A percentile compares a stretch with the other conserved stretches of the same genome.
These are phyloP conservation scores for Rhadina sibilatrix DNA, from an alignment of 2,113 vertebrate genomes.

Conservation along the genomic window DNA sequence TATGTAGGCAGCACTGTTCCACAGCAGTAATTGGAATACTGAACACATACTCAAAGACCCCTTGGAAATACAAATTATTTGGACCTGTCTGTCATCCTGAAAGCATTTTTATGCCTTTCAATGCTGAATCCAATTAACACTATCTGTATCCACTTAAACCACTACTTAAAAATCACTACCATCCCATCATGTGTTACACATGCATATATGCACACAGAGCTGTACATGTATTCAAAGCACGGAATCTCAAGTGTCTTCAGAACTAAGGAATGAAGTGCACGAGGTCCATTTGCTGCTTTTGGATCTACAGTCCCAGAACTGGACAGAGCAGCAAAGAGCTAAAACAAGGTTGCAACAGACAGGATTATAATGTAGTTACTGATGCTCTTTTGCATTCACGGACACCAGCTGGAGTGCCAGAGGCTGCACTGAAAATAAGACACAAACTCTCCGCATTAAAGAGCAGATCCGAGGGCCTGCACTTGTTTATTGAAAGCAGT, in stretches of 20 bases:
- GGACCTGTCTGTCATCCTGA: background rate
- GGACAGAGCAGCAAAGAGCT: background rate
- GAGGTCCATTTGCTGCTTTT: background rate
- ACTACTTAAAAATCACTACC: background rate
- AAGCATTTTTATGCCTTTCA: background rate
- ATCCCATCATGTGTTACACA: background rate
- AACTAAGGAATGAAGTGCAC: background rate
- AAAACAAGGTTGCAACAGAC: background rate
- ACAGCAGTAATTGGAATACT: background rate
- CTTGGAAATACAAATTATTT: background rate
- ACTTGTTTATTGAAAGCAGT: background rate
- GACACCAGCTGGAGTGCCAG: background rate
- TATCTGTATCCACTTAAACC: background rate
- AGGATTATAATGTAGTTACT: background rate
- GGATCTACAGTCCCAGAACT: background rate
- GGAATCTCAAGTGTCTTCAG: background rate
- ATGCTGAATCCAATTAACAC: background rate
- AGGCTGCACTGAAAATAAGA: background rate
- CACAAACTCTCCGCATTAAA: background rate
- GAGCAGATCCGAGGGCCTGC: background rate
- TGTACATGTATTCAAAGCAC: background rate
- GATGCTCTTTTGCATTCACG: background rate
- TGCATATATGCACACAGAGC: background rate
- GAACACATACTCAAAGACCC: background rate
- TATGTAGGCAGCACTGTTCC: background rate